Base-by-base conservation (phyloP, 2,888 invertebrate genomes). In the Mystacides longicornis region DNA sequence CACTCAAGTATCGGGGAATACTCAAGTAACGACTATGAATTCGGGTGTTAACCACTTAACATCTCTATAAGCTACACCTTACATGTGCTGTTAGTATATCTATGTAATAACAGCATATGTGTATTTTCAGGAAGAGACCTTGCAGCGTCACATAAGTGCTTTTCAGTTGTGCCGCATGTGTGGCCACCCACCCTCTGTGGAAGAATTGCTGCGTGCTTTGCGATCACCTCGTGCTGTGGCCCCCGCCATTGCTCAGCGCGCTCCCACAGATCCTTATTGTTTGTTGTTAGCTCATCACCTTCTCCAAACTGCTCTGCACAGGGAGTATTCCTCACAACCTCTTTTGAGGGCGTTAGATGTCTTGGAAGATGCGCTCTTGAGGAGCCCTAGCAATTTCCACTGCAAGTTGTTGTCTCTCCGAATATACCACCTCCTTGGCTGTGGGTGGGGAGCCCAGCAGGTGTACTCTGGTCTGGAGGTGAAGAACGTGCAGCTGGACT, bases 401-500 rank as follows among this genome's bases (percentile, higher is more conserved):
- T 82, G 89, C 14, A 95, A 95, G 71, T 75, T 96, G 63, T 73
- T 95, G 45, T 81, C 92, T 5, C 78, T 94, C 53, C 85, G 87
- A 64, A 79, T 91, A 19, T 95, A 94, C 69, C 88, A 90, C 68
- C 65, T 80, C 43, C 67, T 88, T 62, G 87, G 93, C 59, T 88
- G 87, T 63, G 82, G 83, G 21, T 70, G 82, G 49, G 86, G 86
- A 1, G 90, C 91, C 23, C 85, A 87, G 64, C 77, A 79, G 51
- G 78, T 87, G 65, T 90, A 88, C 71, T 83, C 85, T 63, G 81
- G 81, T 52, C 74, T 97, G 67, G 95, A 96, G 67, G 81, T 93
- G 56, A 97, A 97, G 72, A 93, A 96, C 72, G 84, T 96, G 64
- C 95, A 95, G 72, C 78, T 94, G 67, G 93, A 95, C 70, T 91